These are phyloP conservation scores for Ooceraea biroi DNA, from an alignment of 1,140 invertebrate genomes.

Conservation along the genomic window DNA sequence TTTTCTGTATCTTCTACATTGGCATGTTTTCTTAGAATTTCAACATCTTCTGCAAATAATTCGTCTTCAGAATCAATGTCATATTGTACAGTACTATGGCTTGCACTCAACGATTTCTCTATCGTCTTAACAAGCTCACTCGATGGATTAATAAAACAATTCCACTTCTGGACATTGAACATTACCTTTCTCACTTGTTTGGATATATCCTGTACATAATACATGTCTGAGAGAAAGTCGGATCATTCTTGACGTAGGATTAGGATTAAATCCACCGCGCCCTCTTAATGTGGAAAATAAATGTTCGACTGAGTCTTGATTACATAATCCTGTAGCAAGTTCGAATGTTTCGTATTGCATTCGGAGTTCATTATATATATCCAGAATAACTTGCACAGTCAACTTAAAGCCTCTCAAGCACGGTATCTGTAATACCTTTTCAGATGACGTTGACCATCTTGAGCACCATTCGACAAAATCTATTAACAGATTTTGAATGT, in stretches of 20 bases:
- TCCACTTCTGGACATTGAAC: neutral
- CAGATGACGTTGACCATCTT: neutral
- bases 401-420: neutral
- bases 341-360: neutral
- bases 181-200: conserved; percentile 2
- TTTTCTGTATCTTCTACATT: neutral
- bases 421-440: neutral
- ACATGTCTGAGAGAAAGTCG: conserved; percentile 6
- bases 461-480: neutral
- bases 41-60: too few species aligned
- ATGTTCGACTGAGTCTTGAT: too few species aligned
- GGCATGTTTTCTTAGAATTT: neutral
- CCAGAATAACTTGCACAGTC: neutral
- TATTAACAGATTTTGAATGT: conserved; percentile 3
- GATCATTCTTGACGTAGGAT: conserved; percentile 2
- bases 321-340: conserved; percentile 20
- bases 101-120: neutral
- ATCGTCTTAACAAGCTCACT: neutral
- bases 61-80: neutral
- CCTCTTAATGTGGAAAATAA: conserved; percentile 13
- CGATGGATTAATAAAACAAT: conserved; percentile 12
- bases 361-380: neutral
- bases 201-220: conserved; percentile 3
- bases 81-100: neutral
- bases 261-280: conserved; percentile 10